Percentiles rank a stretch among this genome's conserved stretches.
Conservation (phyloP, 2,797 vertebrate species). For the Sylvia borin region DNA sequence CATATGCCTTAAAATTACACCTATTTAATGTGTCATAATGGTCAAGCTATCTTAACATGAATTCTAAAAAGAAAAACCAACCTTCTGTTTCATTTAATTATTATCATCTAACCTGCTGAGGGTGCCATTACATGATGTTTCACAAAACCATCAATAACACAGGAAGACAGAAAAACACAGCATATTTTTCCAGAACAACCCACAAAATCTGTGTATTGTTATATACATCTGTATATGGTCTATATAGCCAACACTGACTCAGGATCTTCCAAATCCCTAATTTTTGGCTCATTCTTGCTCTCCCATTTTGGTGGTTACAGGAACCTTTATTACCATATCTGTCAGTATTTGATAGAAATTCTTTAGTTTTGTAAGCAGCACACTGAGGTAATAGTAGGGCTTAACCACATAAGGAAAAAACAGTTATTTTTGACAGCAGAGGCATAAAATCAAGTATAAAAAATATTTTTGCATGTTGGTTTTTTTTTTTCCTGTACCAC, state of each 20-base stretch:
- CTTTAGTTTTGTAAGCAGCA: background rate
- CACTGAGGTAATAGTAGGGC: background rate
- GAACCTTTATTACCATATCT: background rate
- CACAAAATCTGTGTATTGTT: background rate
- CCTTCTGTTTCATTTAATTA: background rate
- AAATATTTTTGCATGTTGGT: background rate
- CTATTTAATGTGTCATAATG: background rate
- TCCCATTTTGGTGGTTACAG: background rate
- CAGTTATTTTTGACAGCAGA: background rate
- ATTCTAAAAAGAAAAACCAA: background rate
- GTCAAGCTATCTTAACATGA: background rate
- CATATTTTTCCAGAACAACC: background rate
- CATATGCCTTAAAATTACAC: background rate
- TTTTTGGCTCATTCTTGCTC: background rate
- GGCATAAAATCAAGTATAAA: background rate
- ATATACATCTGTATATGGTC: background rate
- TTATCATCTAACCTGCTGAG: background rate
- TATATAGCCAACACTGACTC: background rate
- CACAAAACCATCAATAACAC: background rate
- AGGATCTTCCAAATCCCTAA: background rate
- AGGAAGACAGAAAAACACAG: background rate
- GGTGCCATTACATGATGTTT: background rate
- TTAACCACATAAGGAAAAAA: background rate
- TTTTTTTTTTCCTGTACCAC: background rate
- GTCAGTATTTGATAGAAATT: background rate